Conservation (phyloP, 2,113 vertebrate species). For the Pholis gunnellus region DNA sequence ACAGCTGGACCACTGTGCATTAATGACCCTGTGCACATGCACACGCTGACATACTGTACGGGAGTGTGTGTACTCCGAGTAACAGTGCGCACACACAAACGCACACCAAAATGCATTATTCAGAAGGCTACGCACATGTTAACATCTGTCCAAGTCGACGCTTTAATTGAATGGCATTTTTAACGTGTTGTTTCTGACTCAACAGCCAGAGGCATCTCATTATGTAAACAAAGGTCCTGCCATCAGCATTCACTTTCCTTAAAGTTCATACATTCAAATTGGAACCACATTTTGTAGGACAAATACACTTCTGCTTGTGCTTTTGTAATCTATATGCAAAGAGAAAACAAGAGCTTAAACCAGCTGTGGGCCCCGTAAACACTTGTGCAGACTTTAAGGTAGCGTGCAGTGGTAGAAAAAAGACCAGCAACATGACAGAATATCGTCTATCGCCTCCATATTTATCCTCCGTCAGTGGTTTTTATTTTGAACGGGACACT, state of each 20-base stretch:
- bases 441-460: not conserved
- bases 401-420: not conserved
- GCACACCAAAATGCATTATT: slow-evolving; percentile 37
- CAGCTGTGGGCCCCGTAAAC: not conserved
- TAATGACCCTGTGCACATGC: slow-evolving; percentile 43
- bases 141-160: slow-evolving; percentile 14
- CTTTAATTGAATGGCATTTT: slow-evolving; percentile 12
- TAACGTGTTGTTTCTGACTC: slow-evolving; percentile 4
- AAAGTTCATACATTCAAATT: not conserved
- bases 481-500: slow-evolving; percentile 2
- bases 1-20: slow-evolving; percentile 58
- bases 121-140: slow-evolving; percentile 3
- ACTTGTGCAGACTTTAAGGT: slow-evolving; percentile 27
- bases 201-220: not conserved
- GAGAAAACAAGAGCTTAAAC: slow-evolving; percentile 9
- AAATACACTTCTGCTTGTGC: slow-evolving; percentile 1
- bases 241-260: not conserved
- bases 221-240: not conserved
- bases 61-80: not conserved
- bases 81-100: not conserved
- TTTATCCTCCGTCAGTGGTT: slow-evolving; percentile 15
- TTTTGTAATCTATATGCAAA: slow-evolving; percentile 34
- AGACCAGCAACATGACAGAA: not conserved
- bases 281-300: slow-evolving; percentile 15
- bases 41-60: not conserved